phyloP scores from a whole-genome alignment of 1,140 invertebrate species.

The Ctenoplectra terminalis region DNA sequence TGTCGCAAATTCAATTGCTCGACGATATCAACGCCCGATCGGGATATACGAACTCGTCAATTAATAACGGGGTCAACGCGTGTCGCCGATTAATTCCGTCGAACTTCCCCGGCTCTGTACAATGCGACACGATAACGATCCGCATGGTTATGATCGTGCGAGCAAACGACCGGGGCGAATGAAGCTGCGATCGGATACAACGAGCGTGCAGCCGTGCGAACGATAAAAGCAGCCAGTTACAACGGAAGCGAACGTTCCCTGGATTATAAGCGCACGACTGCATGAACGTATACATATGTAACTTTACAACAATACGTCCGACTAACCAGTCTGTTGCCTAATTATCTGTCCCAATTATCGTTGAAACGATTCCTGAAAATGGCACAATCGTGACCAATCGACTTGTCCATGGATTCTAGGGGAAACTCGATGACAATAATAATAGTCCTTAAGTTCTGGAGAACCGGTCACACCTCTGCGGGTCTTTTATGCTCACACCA shows the following conservation, averaged over 20 bases:
- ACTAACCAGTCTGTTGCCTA: constrained; percentile 1
- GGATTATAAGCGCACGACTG: constrained; percentile 1
- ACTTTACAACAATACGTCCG: constrained; percentile 4
- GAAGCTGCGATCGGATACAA: constrained; percentile 60
- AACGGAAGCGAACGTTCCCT: constrained; percentile 50
- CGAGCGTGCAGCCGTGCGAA: constrained; percentile 42
- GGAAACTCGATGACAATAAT: background rate
- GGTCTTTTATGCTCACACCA: constrained; percentile 34
- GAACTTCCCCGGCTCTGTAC: background rate
- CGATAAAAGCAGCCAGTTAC: constrained; percentile 47
- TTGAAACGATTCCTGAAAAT: background rate
- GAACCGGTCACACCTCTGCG: constrained; percentile 48
- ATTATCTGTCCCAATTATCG: constrained; percentile 53
- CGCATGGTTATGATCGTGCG: background rate
- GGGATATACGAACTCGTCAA: constrained; percentile 27
- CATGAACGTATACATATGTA: background rate
- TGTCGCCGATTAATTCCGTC: constrained; percentile 54
- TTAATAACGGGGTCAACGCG: constrained; percentile 47
- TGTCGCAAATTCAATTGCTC: constrained; percentile 57
- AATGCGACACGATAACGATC: constrained; percentile 20
- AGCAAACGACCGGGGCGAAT: constrained; percentile 45
- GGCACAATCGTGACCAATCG: background rate
- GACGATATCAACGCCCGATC: constrained; percentile 42
- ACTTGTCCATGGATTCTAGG: background rate
- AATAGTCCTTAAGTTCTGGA: background rate